phyloP scores from a whole-genome alignment of 2,113 vertebrate genomes.

The Paralichthys olivaceus region DNA sequence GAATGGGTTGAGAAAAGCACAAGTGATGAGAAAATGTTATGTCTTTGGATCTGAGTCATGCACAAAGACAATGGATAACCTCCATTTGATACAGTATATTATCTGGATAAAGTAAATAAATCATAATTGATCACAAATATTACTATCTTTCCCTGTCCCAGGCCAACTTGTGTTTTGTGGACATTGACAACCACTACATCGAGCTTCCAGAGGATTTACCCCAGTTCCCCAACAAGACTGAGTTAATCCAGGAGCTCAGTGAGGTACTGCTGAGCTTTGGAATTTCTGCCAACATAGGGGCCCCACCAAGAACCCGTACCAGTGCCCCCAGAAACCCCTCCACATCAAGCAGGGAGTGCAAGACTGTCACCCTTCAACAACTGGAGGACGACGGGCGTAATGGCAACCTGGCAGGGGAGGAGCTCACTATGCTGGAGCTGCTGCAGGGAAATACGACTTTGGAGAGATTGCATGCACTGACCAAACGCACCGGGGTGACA shows the following conservation, averaged over 20 bases:
- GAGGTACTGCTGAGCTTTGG: constrained; percentile 88
- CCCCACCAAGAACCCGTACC: constrained; percentile 78
- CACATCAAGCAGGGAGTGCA: constrained; percentile 82
- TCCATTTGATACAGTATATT: not conserved
- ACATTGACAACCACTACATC: constrained; percentile 92
- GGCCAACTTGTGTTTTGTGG: constrained; percentile 95
- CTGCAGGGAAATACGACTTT: constrained; percentile 89
- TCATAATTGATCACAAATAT: not conserved
- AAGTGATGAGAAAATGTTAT: not conserved
- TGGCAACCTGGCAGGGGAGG: constrained; percentile 85
- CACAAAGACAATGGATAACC: too few species aligned
- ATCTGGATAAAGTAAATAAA: not conserved
- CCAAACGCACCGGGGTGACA: constrained; percentile 87
- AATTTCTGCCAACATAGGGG: constrained; percentile 81
- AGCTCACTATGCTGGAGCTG: constrained; percentile 86
- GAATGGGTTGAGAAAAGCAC: not conserved
- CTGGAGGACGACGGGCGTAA: constrained; percentile 89
- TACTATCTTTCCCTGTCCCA: constrained; percentile 59
- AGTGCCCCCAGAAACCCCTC: constrained; percentile 81
- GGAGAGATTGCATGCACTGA: constrained; percentile 88
- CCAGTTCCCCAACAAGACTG: constrained; percentile 90
- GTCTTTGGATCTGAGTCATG: too few species aligned
- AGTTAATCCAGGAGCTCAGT: constrained; percentile 90
- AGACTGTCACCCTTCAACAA: constrained; percentile 84
- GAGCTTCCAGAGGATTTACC: constrained; percentile 94